phyloP scores from a whole-genome alignment of 2,113 vertebrate genomes.

The Brachyhypopomus occidentalis region DNA sequence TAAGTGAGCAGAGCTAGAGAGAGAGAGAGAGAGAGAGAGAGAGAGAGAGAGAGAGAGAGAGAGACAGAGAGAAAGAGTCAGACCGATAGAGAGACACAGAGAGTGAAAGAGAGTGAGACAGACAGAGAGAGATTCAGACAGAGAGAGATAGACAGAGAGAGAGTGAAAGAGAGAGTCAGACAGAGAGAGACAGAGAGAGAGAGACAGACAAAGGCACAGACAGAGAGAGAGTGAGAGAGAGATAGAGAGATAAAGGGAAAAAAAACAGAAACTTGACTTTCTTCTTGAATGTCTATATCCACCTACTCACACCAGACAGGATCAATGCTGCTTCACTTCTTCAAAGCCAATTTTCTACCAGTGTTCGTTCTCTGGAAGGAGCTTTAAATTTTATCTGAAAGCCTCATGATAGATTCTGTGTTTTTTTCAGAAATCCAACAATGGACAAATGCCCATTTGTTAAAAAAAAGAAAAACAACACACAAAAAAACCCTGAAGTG shows the following conservation, averaged over 20 bases:
- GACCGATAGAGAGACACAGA: background rate
- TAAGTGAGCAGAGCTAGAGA: background rate
- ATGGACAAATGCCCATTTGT: background rate
- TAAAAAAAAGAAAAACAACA: too few species aligned
- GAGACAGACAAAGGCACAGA: background rate
- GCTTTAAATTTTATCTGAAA: conserved; percentile 19
- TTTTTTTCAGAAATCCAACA: background rate
- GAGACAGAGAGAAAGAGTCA: background rate
- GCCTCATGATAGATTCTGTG: conserved; percentile 4
- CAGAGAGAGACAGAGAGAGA: background rate
- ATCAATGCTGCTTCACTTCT: conserved; percentile 47
- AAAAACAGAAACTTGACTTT: conserved; percentile 21
- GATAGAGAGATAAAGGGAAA: background rate
- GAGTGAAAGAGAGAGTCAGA: background rate
- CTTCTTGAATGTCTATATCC: conserved; percentile 9
- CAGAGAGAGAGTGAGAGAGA: background rate
- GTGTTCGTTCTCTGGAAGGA: conserved; percentile 17
- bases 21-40: background rate
- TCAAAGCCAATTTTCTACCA: conserved; percentile 24
- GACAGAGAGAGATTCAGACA: too few species aligned
- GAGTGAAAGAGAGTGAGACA: background rate
- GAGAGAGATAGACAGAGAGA: background rate
- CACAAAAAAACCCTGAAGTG: too few species aligned
- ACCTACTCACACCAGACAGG: conserved; percentile 18
- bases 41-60: conserved; percentile 1